Conservation (phyloP, 2,797 vertebrate genomes). For the Xerus rutilus region DNA sequence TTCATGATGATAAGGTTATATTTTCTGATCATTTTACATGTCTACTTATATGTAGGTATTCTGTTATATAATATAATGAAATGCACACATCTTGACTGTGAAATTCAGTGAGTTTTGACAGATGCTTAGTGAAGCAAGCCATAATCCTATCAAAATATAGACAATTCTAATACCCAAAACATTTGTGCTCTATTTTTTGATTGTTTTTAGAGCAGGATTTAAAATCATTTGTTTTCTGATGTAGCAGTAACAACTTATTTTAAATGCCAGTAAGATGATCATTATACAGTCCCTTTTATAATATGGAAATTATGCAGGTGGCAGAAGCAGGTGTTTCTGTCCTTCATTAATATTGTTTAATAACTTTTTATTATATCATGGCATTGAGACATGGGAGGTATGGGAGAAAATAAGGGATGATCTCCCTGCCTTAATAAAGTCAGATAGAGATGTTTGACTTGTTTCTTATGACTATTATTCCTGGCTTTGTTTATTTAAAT, state of each 20-base stretch:
- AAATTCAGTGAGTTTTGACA: neutral
- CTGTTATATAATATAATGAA: neutral
- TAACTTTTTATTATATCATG: neutral
- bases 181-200: neutral
- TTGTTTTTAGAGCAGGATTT: neutral
- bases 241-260: conserved; percentile 51
- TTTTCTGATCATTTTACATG: neutral
- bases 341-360: conserved; percentile 4
- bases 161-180: neutral
- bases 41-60: neutral
- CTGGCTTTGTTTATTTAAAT: neutral
- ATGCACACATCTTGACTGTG: neutral
- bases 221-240: neutral
- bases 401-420: neutral
- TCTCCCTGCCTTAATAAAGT: neutral
- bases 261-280: neutral
- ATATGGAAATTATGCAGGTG: neutral
- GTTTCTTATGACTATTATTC: neutral
- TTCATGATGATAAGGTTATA: neutral
- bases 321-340: conserved; percentile 17
- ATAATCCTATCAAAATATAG: neutral
- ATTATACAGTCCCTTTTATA: neutral
- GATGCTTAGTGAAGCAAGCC: neutral
- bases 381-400: neutral
- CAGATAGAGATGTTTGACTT: conserved; percentile 6